phyloP scores from a whole-genome alignment of 2,113 vertebrate species.

The Epinephelus fuscoguttatus region DNA sequence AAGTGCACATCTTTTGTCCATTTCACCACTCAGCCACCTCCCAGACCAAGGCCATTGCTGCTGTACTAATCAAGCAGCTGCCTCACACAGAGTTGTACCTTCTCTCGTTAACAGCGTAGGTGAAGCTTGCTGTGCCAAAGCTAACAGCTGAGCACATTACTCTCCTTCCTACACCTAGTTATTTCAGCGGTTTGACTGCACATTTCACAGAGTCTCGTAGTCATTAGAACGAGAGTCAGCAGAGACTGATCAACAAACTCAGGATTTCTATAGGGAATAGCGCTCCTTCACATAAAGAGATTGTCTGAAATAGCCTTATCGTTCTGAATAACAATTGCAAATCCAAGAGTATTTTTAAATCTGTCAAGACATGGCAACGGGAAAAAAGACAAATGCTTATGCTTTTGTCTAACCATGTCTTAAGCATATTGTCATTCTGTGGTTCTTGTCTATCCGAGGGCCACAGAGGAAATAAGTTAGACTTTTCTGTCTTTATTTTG shows the following conservation, averaged over 20 bases:
- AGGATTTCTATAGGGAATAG: constrained; percentile 56
- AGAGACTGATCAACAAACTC: constrained; percentile 54
- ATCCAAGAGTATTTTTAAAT: constrained; percentile 59
- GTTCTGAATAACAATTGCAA: constrained; percentile 40
- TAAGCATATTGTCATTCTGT: constrained; percentile 24
- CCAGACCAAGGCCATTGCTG: background rate
- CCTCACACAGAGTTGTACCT: constrained; percentile 1
- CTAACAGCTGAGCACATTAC: constrained; percentile 10
- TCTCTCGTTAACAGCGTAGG: constrained; percentile 3
- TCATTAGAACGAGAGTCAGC: constrained; percentile 53
- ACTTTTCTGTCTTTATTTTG: constrained; percentile 16
- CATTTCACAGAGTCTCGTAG: constrained; percentile 24
- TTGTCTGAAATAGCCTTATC: constrained; percentile 32
- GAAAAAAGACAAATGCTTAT: background rate
- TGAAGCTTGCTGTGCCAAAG: constrained; percentile 13
- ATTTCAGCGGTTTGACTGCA: constrained; percentile 41
- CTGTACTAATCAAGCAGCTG: background rate
- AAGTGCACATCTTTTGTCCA: background rate
- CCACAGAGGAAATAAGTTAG: constrained; percentile 24
- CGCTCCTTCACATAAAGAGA: constrained; percentile 39
- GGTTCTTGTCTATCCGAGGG: background rate
- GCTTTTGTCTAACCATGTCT: constrained; percentile 9
- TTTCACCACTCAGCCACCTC: background rate
- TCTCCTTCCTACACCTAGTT: constrained; percentile 17
- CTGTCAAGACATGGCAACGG: constrained; percentile 18